Evolutionary conservation across 1,140 invertebrate species (phyloP).

Genomic region (Bombus huntii): DNA sequence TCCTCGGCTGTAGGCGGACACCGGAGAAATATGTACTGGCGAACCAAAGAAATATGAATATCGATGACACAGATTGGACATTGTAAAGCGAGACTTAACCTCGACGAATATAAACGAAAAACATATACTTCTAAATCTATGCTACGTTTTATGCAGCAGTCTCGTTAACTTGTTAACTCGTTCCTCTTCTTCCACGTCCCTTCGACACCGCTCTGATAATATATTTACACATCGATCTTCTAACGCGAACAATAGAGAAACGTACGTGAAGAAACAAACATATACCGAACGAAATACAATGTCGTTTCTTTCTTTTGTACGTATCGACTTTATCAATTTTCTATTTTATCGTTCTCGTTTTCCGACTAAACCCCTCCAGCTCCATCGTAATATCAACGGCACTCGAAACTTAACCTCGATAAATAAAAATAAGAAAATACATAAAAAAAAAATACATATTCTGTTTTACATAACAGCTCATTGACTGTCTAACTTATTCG

Average conservation of each 20-base stretch:
- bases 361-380: accelerated
- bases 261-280: not conserved
- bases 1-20: not conserved
- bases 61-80: not conserved
- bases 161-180: not conserved
- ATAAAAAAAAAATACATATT: not conserved
- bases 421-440: not conserved
- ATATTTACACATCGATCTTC: not conserved
- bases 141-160: not conserved
- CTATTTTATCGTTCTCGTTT: too few relatives aligned
- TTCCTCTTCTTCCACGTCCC: not conserved
- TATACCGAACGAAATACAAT: not conserved
- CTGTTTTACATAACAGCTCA: not conserved
- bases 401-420: not conserved
- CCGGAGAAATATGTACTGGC: not conserved
- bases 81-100: not conserved
- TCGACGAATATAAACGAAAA: not conserved
- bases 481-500: not conserved
- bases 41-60: not conserved
- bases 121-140: not conserved
- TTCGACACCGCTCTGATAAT: not conserved
- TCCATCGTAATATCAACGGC: not conserved
- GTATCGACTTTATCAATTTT: too few relatives aligned
- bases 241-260: not conserved
- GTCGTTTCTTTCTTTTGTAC: not conserved